Percentiles rank a stretch among this genome's conserved stretches.
phyloP scores from a whole-genome alignment of 2,888 invertebrate species.

The Blastobasis lacticolella region DNA sequence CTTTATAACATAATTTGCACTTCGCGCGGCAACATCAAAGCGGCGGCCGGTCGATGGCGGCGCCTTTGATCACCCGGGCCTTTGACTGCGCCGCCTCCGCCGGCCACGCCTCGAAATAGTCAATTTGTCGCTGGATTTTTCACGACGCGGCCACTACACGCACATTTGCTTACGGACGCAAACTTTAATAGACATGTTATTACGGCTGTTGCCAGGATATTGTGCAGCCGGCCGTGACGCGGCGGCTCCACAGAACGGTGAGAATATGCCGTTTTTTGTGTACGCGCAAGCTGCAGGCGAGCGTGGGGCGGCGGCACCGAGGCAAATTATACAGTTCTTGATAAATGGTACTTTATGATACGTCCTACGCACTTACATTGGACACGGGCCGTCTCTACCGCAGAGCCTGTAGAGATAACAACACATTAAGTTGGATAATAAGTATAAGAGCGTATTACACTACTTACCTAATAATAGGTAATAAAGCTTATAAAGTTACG shows the following conservation, averaged over 20 bases:
- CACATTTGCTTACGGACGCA: slow-evolving; percentile 8
- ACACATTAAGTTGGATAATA: too few species aligned
- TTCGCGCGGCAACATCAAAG: slow-evolving; percentile 73
- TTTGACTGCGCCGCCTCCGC: slow-evolving; percentile 66
- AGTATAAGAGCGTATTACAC: too few species aligned
- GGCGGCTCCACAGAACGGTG: not conserved
- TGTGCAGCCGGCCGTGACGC: too few species aligned
- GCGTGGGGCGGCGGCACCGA: slow-evolving; percentile 4
- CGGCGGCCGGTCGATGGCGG: slow-evolving; percentile 60
- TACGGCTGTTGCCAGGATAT: not conserved
- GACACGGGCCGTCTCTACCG: not conserved
- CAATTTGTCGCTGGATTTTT: slow-evolving; percentile 66
- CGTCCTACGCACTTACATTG: slow-evolving; percentile 4
- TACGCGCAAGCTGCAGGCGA: slow-evolving; percentile 8
- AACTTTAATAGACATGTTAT: slow-evolving; percentile 9
- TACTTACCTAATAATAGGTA: too few species aligned
- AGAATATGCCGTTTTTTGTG: slow-evolving; percentile 3
- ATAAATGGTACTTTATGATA: slow-evolving; percentile 10
- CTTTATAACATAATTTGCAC: slow-evolving; percentile 76
- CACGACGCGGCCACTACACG: slow-evolving; percentile 17
- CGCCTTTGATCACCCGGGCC: slow-evolving; percentile 69
- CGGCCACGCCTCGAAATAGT: slow-evolving; percentile 67
- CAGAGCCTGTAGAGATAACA: too few species aligned
- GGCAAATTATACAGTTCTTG: slow-evolving; percentile 11
- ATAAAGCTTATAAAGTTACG: too few species aligned